Evolutionary conservation across 2,797 vertebrate genomes (phyloP), one percentile per base, ranked within the genome.

Genomic region (Helicolenus hilgendorfi): DNA sequence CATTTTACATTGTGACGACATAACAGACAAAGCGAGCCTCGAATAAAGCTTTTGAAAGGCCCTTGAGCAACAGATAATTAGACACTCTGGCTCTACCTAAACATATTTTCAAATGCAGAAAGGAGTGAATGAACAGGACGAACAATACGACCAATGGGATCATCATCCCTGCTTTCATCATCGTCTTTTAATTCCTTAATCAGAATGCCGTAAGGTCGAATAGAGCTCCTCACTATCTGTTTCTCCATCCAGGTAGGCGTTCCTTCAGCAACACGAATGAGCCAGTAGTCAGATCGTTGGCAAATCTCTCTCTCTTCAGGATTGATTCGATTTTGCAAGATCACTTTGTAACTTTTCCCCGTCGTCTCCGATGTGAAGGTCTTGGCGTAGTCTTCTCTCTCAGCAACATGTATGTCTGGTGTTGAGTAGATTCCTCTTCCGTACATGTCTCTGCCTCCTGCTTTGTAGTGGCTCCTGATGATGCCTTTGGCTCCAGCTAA

Each of bases 341-440:
- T 85, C 38, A 87, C 69, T 72, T 88, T 84, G 84, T 87, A 91
- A 0, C 8, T 18, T 60, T 81, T 91, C 27, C 77, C 71, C 0
- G 76, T 87, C 0, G 24, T 81, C 56, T 31, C 2, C 0, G 86
- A 87, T 11, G 0, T 76, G 41, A 87, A 89, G 31, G n/a, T 82
- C 41, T 58, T 60, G 29, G 84, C 75, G 1, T 77, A 87, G 0
- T 0, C 0, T 13, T 77, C 75, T 2, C 0, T 38, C 62, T 89
- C 87, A 18, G 84, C 91, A 0, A 22, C 49, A 1, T 7, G 3
- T 13, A 92, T 67, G 5, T 81, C 11, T 29, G 88, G 81, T 4
- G 91, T 81, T 5, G 82, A 91, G 74, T 92, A 91, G 79, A 91
- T 84, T 38, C 85, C 87, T 75, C 87, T 81, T 4, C 78, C 80